Evolutionary conservation across 2,797 vertebrate genomes (phyloP).

Genomic region (Pitangus sulphuratus): DNA sequence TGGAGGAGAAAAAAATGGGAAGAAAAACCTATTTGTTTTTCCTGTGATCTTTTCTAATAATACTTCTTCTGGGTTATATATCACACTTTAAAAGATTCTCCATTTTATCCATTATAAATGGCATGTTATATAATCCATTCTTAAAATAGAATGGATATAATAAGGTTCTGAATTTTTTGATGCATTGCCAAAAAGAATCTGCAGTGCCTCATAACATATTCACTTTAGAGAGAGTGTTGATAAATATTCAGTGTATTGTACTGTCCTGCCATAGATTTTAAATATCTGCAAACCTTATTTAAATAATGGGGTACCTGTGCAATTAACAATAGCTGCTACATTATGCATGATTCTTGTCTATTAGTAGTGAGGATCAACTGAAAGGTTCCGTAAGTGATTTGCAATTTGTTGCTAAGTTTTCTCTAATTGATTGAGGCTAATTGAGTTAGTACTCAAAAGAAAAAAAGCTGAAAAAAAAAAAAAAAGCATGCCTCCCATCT

Average conservation of each 20-base stretch:
- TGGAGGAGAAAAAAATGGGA: not conserved
- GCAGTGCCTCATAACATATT: not conserved
- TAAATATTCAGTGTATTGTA: not conserved
- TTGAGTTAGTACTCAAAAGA: not conserved
- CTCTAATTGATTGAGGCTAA: not conserved
- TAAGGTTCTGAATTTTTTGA: not conserved
- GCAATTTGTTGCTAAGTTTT: conserved; percentile 21
- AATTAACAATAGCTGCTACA: conserved; percentile 11
- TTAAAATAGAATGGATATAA: not conserved
- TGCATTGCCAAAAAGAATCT: not conserved
- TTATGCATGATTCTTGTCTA: conserved; percentile 12
- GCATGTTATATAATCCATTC: not conserved
- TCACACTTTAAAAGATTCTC: not conserved
- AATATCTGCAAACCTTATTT: conserved; percentile 3
- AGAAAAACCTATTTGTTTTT: fast-evolving
- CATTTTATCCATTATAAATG: not conserved
- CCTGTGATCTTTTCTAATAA: not conserved
- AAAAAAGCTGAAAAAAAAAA: not conserved
- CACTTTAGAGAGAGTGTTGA: not conserved
- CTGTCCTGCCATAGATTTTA: conserved; percentile 8
- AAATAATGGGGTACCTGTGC: not conserved
- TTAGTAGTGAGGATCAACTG: not conserved
- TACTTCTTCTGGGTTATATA: not conserved
- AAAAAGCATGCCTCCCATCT: not conserved
- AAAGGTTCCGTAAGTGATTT: conserved; percentile 17